These are phyloP conservation scores for Sesia apiformis DNA, from an alignment of 2,888 invertebrate genomes.

Conservation along the genomic window DNA sequence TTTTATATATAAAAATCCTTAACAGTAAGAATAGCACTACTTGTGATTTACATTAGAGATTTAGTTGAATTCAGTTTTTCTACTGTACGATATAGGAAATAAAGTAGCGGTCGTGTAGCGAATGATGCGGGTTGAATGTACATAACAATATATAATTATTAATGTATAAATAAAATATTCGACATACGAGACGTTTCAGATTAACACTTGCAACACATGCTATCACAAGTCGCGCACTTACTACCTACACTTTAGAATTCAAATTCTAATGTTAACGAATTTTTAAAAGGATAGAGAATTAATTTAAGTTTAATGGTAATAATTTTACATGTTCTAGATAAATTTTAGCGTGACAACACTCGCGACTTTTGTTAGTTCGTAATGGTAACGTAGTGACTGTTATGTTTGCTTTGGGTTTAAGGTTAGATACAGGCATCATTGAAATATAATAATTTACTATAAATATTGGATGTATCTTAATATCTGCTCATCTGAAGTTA, in stretches of 20 bases:
- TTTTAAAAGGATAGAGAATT: background rate
- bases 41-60: conserved; percentile 73
- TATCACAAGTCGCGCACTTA: too few relatives aligned
- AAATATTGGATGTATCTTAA: too few relatives aligned
- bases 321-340: conserved; percentile 55
- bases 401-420: conserved; percentile 51
- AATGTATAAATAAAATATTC: background rate
- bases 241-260: too few relatives aligned
- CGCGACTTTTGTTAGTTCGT: conserved; percentile 44
- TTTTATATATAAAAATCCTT: conserved; percentile 72
- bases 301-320: conserved; percentile 29
- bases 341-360: conserved; percentile 66
- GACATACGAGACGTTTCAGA: too few relatives aligned
- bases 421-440: conserved; percentile 7
- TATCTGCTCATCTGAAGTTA: too few relatives aligned
- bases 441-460: conserved; percentile 7
- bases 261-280: too few relatives aligned
- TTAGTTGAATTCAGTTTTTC: conserved; percentile 65
- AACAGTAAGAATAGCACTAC: conserved; percentile 75
- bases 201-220: too few relatives aligned
- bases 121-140: conserved; percentile 36
- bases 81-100: conserved; percentile 43
- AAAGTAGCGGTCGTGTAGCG: conserved; percentile 38
- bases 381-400: conserved; percentile 53
- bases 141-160: background rate